These are phyloP conservation scores for Dolichoris vasculosae DNA, from an alignment of 1,140 invertebrate species.

Conservation along the genomic window DNA sequence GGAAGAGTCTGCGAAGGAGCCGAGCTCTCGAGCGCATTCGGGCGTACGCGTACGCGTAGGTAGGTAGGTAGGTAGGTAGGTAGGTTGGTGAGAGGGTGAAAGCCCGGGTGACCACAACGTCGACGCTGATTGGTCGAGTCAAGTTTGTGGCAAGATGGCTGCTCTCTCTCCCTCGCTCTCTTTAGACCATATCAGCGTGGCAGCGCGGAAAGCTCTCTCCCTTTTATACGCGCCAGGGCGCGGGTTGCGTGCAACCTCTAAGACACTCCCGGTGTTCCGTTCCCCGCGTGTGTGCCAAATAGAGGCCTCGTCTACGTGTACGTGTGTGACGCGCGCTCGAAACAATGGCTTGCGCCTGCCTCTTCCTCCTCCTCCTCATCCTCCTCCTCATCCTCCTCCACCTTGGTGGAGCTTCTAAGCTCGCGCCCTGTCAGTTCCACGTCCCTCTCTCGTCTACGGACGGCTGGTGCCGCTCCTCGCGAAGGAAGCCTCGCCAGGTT, in stretches of 20 bases:
- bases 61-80: slow-evolving; percentile 47
- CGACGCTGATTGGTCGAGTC: slow-evolving; percentile 75
- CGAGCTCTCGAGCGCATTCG: slow-evolving; percentile 48
- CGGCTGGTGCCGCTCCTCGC: background rate
- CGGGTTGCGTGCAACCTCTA: slow-evolving; percentile 52
- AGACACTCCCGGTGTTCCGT: background rate
- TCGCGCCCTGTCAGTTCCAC: slow-evolving; percentile 39
- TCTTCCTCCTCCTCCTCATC: background rate
- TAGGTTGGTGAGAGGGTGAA: slow-evolving; percentile 53
- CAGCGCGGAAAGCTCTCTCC: slow-evolving; percentile 28
- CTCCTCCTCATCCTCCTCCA: background rate
- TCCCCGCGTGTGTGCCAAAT: background rate
- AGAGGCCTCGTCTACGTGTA: background rate
- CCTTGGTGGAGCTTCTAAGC: background rate
- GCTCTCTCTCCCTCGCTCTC: slow-evolving; percentile 45
- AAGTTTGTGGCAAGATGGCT: slow-evolving; percentile 76
- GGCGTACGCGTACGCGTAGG: background rate
- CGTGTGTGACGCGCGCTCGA: background rate
- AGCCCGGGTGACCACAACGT: slow-evolving; percentile 73
- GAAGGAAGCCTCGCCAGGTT: slow-evolving; percentile 56
- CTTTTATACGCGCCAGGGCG: slow-evolving; percentile 29
- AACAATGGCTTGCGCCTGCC: slow-evolving; percentile 18
- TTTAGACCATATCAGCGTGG: slow-evolving; percentile 10
- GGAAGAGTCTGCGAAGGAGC: slow-evolving; percentile 7
- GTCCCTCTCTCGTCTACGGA: background rate